Base-by-base conservation (phyloP, 2,797 vertebrate species). In the Vireo griseus region DNA sequence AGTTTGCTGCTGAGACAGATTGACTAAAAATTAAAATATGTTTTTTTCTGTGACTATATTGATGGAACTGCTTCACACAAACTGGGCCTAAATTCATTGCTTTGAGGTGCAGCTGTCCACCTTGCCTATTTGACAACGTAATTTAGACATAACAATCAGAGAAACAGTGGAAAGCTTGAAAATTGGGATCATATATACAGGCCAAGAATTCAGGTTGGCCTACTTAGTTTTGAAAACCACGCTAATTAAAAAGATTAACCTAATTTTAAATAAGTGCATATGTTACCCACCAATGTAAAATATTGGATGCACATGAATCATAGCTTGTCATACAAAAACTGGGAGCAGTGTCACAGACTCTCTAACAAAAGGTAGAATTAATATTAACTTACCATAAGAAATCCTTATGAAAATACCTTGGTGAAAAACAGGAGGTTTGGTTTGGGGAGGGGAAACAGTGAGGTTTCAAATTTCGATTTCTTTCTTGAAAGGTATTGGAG, bases 241-340 rank as follows among this genome's bases (percentile, higher is more conserved):
- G 82, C 90, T 78, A 71, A 88, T 96, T 90, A 93, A 84, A 91
- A 88, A 78, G 88, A 91, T 95, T 95, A 95, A 90, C 93, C 95
- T 94, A 65, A 62, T 95, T 91, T 94, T 74, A 72, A 45, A 24
- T 69, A 57, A 57, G 72, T 26, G 26, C 71, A 6, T 31, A 0
- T 83, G 33, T 72, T 88, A 86, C n/a, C 82, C 58, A 75, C 31
- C 57, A 14, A 5, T 77, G 35, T 59, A 54, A 88, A 94, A 77
- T 62, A 17, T 4, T 54, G 62, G 85, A 91, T 0, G 5, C 10
- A 0, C 10, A 3, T 95, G 94, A 95, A 61, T 95, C 96, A 96
- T 51, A 67, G 74, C 42, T 71, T 35, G 6, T 40, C 47, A 59
- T 48, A 28, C 11, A 31, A 68, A 90, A 68, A 29, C 69, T 42